phyloP scores from a whole-genome alignment of 2,113 vertebrate species.

The Cariama cristata region DNA sequence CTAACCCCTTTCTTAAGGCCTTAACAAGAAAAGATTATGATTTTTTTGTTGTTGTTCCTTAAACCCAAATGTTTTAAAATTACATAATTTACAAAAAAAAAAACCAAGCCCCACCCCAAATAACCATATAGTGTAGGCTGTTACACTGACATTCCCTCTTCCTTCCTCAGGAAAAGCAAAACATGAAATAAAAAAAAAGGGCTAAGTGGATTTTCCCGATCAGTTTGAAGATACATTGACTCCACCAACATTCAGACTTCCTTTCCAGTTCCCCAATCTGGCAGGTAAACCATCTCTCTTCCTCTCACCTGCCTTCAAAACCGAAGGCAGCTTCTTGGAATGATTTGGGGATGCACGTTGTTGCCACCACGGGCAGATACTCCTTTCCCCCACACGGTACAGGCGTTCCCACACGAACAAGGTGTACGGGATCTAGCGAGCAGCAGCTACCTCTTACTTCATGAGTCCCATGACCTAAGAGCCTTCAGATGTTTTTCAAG shows the following conservation, averaged over 20 bases:
- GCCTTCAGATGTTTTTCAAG: not conserved
- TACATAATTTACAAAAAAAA: slow-evolving; percentile 77
- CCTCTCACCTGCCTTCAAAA: not conserved
- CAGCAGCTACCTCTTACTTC: not conserved
- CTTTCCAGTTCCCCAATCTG: not conserved
- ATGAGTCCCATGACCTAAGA: not conserved
- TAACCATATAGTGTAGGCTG: slow-evolving; percentile 27
- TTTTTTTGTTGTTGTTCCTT: slow-evolving; percentile 57
- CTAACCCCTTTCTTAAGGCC: slow-evolving; percentile 87
- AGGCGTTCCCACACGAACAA: not conserved
- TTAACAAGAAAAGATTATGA: slow-evolving; percentile 71
- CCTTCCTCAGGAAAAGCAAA: slow-evolving; percentile 68
- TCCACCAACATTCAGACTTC: slow-evolving; percentile 37
- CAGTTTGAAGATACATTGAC: not conserved
- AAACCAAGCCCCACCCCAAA: not conserved
- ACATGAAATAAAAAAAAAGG: slow-evolving; percentile 1
- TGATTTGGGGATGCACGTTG: not conserved
- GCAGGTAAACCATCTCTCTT: not conserved
- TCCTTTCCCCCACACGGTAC: not conserved
- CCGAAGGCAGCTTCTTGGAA: slow-evolving; percentile 41
- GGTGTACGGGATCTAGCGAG: not conserved
- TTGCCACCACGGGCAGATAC: not conserved
- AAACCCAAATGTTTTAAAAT: slow-evolving; percentile 79
- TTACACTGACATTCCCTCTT: slow-evolving; percentile 57
- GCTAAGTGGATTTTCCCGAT: slow-evolving; percentile 25